Evolutionary conservation across 2,888 invertebrate species (phyloP), one percentile per base, ranked within the genome.

Genomic region (Cheilosia scutellata): DNA sequence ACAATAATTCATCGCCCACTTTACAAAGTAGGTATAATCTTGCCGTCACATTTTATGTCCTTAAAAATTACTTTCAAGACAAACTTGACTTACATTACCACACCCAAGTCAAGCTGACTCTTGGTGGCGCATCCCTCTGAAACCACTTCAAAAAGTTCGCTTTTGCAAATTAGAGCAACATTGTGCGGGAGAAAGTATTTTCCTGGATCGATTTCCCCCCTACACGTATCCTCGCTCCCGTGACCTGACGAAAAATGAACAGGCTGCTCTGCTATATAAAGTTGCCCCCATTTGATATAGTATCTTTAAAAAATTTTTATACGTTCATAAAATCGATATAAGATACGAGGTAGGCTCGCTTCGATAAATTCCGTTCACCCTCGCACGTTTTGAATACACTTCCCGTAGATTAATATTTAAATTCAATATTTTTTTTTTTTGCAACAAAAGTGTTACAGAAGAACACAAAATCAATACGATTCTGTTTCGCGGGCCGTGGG

Each of bases 381-480:
- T 29, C 44, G 20, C 4, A 11, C 37, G 31, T 47, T 55, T 16
- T 47, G 25, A 25, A 29, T 25, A 65, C 57, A 40, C 66, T 62
- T 47, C 70, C 55, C 20, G 20, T 33, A 33, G 49, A 84, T 84
- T 84, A 84, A 80, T 76, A 80, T 84, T 84, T 84, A 84, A 84
- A 84, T 84, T 84, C 55, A 42, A 62, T 71, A 76, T 75, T 75
- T 71, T 55, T 31, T 51, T 44, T 44, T 42, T 66, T 11, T 13
- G 31, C 11, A 27, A 13, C 4, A 27, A 57, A 78, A 78, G 70
- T 29, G 55, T 44, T 75, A 25, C 42, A 40, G 37, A 40, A 55
- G 9, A 9, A 25, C 25, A 25, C 29, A 33, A 78, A 78, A 78
- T 78, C 78, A 63, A 78, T 78, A 71, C 55, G 57, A 63, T 63